phyloP scores from a whole-genome alignment of 1,140 invertebrate genomes.

The Copidosoma floridanum region DNA sequence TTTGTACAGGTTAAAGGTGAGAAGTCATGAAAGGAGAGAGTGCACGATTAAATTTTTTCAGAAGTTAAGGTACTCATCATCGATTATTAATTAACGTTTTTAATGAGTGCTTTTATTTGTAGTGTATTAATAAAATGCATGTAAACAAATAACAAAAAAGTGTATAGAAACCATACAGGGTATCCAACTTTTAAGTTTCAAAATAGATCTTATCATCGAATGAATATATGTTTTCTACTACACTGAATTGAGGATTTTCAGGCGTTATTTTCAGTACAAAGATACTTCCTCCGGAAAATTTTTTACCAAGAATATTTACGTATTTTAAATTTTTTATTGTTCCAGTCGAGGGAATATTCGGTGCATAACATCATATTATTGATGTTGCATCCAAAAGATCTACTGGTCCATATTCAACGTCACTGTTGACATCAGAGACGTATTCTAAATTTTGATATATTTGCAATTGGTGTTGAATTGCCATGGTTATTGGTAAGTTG shows the following conservation, averaged over 20 bases:
- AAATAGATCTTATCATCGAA: conserved; percentile 9
- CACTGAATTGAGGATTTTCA: neutral
- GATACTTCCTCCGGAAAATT: conserved; percentile 5
- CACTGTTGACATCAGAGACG: neutral
- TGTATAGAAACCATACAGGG: no score
- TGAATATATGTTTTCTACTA: conserved; percentile 6
- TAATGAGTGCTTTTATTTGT: no score
- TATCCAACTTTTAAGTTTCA: neutral
- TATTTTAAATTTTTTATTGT: neutral
- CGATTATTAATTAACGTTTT: no score
- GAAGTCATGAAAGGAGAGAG: no score
- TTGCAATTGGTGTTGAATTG: neutral
- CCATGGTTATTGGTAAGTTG: neutral
- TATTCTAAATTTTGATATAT: neutral
- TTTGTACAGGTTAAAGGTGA: no score
- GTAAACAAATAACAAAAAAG: no score
- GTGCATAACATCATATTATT: neutral
- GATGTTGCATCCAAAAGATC: neutral
- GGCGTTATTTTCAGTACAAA: neutral
- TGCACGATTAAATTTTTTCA: no score
- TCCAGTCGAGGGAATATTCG: neutral
- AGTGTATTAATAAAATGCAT: no score
- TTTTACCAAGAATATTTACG: conserved; percentile 14
- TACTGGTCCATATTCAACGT: neutral
- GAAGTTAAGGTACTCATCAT: no score